phyloP scores from a whole-genome alignment of 2,888 invertebrate genomes.

The Busseola fusca region DNA sequence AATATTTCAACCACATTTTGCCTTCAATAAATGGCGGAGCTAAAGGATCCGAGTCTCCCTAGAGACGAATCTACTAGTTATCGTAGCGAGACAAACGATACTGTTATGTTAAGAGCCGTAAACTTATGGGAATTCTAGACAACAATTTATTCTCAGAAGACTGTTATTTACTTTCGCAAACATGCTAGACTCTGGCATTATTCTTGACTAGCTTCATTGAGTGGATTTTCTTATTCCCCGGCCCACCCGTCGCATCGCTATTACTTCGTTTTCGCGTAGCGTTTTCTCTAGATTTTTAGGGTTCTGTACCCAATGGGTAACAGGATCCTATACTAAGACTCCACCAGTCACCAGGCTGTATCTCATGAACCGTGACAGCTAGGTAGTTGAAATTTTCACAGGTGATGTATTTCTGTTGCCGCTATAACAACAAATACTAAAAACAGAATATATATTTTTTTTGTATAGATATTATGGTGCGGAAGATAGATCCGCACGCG shows the following conservation, averaged over 20 bases:
- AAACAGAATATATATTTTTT: no score
- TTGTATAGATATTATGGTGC: no score
- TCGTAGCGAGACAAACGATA: slow-evolving; percentile 13
- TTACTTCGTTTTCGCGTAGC: background rate
- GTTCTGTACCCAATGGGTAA: no score
- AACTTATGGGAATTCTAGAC: slow-evolving; percentile 3
- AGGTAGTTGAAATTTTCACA: no score
- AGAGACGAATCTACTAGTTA: background rate
- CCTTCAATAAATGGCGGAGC: background rate
- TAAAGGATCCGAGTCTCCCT: slow-evolving; percentile 12
- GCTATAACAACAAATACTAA: no score
- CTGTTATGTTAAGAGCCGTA: slow-evolving; percentile 5
- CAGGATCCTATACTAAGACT: no score
- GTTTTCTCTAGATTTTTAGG: no score
- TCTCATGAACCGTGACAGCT: no score
- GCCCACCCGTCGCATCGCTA: background rate
- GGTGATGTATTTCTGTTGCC: no score
- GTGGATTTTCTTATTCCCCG: no score
- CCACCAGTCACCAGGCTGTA: no score
- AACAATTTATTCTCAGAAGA: slow-evolving; percentile 2
- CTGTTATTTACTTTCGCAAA: background rate
- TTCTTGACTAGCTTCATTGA: background rate
- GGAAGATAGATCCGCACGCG: no score
- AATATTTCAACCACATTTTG: slow-evolving; percentile 19
- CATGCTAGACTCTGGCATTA: slow-evolving; percentile 10